Evolutionary conservation across 2,113 vertebrate species (phyloP).

Genomic region (Pheucticus melanocephalus): DNA sequence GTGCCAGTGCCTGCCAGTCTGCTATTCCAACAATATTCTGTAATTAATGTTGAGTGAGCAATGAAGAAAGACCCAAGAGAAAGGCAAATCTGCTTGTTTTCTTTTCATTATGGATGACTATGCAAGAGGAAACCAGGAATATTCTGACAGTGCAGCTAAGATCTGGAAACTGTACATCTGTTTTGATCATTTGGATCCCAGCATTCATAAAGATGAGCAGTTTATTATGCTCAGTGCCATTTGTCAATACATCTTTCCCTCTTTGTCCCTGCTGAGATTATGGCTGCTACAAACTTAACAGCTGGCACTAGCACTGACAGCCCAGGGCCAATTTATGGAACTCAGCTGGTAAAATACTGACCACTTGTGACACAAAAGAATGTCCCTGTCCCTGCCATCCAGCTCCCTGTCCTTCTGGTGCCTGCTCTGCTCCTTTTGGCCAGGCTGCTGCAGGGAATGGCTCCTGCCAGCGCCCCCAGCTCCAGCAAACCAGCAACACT

Average conservation of each 20-base stretch:
- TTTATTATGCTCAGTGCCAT: slow-evolving; percentile 69
- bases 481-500: neutral
- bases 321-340: slow-evolving; percentile 63
- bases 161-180: slow-evolving; percentile 70
- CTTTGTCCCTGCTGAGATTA: slow-evolving; percentile 70
- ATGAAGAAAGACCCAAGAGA: slow-evolving; percentile 65
- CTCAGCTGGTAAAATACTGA: slow-evolving; percentile 66
- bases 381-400: neutral
- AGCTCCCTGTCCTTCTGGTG: slow-evolving; percentile 44
- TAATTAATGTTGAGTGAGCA: slow-evolving; percentile 70
- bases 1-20: slow-evolving; percentile 37
- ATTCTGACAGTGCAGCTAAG: slow-evolving; percentile 66
- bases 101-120: slow-evolving; percentile 65
- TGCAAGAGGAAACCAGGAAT: slow-evolving; percentile 56
- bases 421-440: slow-evolving; percentile 25
- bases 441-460: neutral
- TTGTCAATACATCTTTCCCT: slow-evolving; percentile 67
- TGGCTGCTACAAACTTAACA: slow-evolving; percentile 64
- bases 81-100: slow-evolving; percentile 67
- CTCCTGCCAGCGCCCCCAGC: neutral
- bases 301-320: slow-evolving; percentile 58
- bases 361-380: slow-evolving; percentile 51
- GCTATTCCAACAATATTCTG: slow-evolving; percentile 60
- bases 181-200: slow-evolving; percentile 69
- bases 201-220: slow-evolving; percentile 65